Percentiles rank a stretch among this genome's conserved stretches.
phyloP scores from a whole-genome alignment of 2,888 invertebrate genomes.

The Agrotis clavis region DNA sequence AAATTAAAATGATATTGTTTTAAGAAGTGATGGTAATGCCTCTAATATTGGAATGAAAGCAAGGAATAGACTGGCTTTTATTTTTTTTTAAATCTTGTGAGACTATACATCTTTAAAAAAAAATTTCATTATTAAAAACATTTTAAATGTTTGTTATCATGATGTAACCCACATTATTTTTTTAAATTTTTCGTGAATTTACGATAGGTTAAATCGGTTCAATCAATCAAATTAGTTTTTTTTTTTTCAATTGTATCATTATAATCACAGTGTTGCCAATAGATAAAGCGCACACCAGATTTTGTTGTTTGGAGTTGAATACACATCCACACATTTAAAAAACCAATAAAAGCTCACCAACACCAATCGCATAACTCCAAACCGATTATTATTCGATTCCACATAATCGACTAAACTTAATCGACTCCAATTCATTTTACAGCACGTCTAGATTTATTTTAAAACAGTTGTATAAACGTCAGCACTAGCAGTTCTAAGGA shows the following conservation, averaged over 20 bases:
- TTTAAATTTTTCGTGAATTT: too few relatives aligned
- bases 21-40: neutral
- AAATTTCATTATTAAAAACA: too few relatives aligned
- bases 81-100: too few relatives aligned
- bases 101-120: too few relatives aligned
- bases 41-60: constrained; percentile 48
- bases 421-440: constrained; percentile 29
- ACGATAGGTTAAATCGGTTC: rapidly evolving
- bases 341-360: neutral
- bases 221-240: too few relatives aligned
- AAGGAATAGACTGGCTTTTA: too few relatives aligned
- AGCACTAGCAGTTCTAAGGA: constrained; percentile 65
- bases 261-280: too few relatives aligned
- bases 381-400: constrained; percentile 46
- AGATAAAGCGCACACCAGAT: neutral
- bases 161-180: too few relatives aligned
- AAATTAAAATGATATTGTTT: neutral
- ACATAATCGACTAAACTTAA: constrained; percentile 53
- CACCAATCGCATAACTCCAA: neutral
- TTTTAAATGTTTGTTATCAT: too few relatives aligned
- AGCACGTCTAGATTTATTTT: constrained; percentile 72
- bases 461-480: constrained; percentile 79
- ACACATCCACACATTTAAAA: neutral
- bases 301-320: too few relatives aligned
- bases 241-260: too few relatives aligned